Percentiles rank a stretch among this genome's conserved stretches.
These are phyloP conservation scores for Gnathonemus echidnorhynchus DNA, from an alignment of 2,113 vertebrate species.

Conservation along the genomic window DNA sequence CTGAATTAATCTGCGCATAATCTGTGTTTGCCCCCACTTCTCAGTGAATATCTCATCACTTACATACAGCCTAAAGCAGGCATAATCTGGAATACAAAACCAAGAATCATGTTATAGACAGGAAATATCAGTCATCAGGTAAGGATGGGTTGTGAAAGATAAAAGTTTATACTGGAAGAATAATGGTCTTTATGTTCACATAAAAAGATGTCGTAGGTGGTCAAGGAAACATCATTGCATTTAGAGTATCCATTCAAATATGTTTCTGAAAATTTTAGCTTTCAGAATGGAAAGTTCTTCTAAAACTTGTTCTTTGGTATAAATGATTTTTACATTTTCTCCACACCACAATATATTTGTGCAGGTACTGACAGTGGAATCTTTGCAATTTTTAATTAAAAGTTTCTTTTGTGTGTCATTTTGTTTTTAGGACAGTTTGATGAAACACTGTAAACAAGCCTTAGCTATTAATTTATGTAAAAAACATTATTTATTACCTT, in stretches of 20 bases:
- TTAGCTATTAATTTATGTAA: background rate
- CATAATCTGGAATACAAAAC: background rate
- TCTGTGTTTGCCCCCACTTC: constrained; percentile 4
- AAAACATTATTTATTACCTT: background rate
- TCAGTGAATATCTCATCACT: background rate
- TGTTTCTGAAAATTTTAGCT: background rate
- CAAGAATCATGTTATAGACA: background rate
- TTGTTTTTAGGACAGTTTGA: background rate
- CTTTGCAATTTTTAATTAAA: background rate
- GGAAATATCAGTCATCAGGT: background rate
- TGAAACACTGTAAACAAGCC: background rate
- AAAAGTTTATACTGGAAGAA: background rate
- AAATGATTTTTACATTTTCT: background rate
- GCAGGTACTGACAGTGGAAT: background rate
- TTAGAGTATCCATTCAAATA: background rate
- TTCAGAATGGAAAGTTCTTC: background rate
- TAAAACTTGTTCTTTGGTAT: background rate
- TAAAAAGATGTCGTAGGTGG: background rate
- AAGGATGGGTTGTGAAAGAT: background rate
- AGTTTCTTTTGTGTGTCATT: background rate
- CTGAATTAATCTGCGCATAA: background rate
- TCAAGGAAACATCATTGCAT: background rate
- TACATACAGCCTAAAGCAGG: background rate
- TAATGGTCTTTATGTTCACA: background rate
- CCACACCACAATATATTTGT: background rate